phyloP scores from a whole-genome alignment of 2,113 vertebrate species.

The Psilopsiagon aymara region DNA sequence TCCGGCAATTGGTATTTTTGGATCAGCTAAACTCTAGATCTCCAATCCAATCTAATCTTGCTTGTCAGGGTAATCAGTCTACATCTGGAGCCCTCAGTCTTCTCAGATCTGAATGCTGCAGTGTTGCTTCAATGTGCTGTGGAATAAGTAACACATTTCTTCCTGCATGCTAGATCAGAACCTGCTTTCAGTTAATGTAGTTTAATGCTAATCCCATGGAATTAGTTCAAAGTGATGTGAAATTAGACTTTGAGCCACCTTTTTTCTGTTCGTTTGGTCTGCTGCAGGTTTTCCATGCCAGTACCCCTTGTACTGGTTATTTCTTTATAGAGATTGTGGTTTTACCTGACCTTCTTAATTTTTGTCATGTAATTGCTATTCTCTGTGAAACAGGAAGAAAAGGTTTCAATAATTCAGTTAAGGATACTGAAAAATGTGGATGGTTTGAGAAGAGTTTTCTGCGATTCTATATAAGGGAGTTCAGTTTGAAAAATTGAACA shows the following conservation, averaged over 20 bases:
- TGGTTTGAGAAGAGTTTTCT: background rate
- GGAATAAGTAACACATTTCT: background rate
- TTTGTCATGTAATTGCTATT: background rate
- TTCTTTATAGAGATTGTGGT: background rate
- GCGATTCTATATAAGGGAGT: background rate
- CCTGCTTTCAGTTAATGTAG: background rate
- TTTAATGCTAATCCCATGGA: background rate
- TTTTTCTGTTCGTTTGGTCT: background rate
- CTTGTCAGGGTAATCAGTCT: background rate
- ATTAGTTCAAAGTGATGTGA: background rate
- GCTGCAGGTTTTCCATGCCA: background rate
- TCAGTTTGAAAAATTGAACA: background rate
- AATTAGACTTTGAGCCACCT: background rate
- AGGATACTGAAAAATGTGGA: background rate
- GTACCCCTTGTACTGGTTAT: background rate
- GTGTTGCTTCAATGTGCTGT: background rate
- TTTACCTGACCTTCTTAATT: background rate
- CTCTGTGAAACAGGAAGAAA: background rate
- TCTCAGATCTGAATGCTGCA: background rate
- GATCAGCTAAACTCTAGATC: background rate
- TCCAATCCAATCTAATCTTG: background rate
- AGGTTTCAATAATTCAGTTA: background rate
- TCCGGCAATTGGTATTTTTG: background rate
- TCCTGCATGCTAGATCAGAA: background rate
- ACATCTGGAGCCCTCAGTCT: background rate